Percentiles rank a stretch among this genome's conserved stretches.
phyloP scores from a whole-genome alignment of 2,888 invertebrate species.

The Trachelus stipa region DNA sequence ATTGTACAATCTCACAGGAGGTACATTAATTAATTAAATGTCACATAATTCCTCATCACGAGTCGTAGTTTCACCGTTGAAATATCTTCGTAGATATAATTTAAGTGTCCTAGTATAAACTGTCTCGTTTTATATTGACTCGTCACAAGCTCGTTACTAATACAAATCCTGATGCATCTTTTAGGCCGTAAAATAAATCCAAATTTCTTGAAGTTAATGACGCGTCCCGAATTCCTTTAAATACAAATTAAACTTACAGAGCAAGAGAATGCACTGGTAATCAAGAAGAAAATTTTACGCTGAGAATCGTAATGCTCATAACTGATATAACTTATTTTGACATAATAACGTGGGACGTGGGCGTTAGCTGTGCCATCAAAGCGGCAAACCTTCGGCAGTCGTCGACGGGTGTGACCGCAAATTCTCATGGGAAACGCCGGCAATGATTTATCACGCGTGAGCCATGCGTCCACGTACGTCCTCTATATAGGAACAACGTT shows the following conservation, averaged over 20 bases:
- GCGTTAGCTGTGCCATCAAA: not conserved
- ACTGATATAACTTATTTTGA: conserved; percentile 1
- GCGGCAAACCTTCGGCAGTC: conserved; percentile 4
- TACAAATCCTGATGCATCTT: not conserved
- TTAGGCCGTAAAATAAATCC: not conserved
- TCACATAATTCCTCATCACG: no score
- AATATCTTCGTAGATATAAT: not conserved
- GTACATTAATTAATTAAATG: not conserved
- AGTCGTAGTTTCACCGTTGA: not conserved
- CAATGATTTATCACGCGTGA: not conserved
- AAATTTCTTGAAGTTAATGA: not conserved
- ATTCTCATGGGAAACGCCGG: not conserved
- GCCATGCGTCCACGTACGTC: not conserved
- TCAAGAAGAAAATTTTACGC: not conserved
- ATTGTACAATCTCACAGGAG: not conserved
- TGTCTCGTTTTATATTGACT: not conserved
- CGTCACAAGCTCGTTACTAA: not conserved
- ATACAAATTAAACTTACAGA: not conserved
- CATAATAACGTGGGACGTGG: conserved; percentile 3
- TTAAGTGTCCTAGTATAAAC: not conserved
- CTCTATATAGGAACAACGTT: not conserved
- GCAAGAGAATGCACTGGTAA: not conserved
- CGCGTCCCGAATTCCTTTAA: no score
- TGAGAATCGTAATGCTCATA: not conserved
- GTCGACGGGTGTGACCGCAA: conserved; percentile 9